Base-by-base conservation (phyloP, 2,888 invertebrate species). In the Cephus nigrinus region DNA sequence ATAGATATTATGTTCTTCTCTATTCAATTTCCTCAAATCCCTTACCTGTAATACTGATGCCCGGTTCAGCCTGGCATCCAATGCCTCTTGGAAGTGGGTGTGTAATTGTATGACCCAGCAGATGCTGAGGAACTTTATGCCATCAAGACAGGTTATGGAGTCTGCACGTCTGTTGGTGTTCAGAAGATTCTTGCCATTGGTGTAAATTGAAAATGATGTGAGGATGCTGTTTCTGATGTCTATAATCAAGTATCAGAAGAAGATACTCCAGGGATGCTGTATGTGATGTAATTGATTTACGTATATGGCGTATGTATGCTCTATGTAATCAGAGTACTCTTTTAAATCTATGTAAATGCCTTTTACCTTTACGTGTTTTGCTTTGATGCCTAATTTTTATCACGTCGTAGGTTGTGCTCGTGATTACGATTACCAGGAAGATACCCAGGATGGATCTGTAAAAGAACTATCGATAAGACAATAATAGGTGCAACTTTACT, bases 131-230 rank as follows among this genome's bases (percentile, higher is more conserved):
- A 87, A 92, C 15, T 92, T 88, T 12, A 93, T 81, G 3, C 93
- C 93, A 80, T 93, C 90, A 11, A 93, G 82, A 79, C 91, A 92
- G 3, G 80, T 80, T 11, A 92, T 88, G 1, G 87, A 84, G n/a
- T 85, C 82, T 0, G 80, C 76, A 1, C 69, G 69, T 69, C 87
- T 83, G 31, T 83, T 79, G 0, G 87, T 88, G 30, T 75, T 83
- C 32, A 90, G 35, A 3, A 92, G 81, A 77, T 85, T 87, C 23
- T 88, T 88, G 32, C 89, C 88, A 80, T 92, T 92, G 3, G 88
- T 88, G 78, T 91, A 89, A 12, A 91, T 77, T 4, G 92, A 92
- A 81, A 92, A 92, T 3, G 90, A 85, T 4, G 84, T 82, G 5
- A 90, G 75, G 33, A 84, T 69, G 31, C 77, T 75, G 75, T 80